These are phyloP conservation scores for Pipistrellus kuhlii DNA, from an alignment of 2,797 vertebrate species.

Conservation along the genomic window DNA sequence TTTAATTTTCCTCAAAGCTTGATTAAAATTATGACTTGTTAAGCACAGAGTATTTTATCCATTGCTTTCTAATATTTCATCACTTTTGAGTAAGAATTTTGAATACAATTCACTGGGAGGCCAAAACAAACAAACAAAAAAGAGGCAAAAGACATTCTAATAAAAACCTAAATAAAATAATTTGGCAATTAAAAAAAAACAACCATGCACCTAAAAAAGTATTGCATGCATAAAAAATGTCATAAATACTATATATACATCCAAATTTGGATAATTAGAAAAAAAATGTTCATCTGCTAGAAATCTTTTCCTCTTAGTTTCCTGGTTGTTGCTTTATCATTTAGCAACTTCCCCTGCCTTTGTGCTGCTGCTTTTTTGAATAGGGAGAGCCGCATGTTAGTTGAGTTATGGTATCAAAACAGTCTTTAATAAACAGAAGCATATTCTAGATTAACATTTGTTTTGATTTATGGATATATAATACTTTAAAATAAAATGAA, in stretches of 20 bases:
- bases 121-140: background rate
- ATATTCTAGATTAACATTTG: background rate
- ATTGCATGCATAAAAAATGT: background rate
- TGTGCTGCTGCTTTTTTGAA: background rate
- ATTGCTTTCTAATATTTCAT: background rate
- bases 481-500: conserved; percentile 46
- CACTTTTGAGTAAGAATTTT: conserved; percentile 14
- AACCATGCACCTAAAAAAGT: background rate
- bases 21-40: background rate
- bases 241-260: background rate
- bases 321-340: background rate
- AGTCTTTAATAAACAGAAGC: background rate
- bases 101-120: background rate
- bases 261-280: background rate
- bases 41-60: background rate
- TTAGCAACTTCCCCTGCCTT: background rate
- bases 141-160: conserved; percentile 10
- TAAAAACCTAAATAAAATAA: conserved; percentile 9
- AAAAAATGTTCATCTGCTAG: background rate
- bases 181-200: background rate
- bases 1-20: background rate
- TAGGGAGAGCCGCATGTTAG: background rate
- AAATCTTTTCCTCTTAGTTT: background rate
- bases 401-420: background rate
- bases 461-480: background rate